Percentiles rank a stretch among this genome's conserved stretches.
These are phyloP conservation scores for Apocrypta bakeri DNA, from an alignment of 1,140 invertebrate species.

Conservation along the genomic window DNA sequence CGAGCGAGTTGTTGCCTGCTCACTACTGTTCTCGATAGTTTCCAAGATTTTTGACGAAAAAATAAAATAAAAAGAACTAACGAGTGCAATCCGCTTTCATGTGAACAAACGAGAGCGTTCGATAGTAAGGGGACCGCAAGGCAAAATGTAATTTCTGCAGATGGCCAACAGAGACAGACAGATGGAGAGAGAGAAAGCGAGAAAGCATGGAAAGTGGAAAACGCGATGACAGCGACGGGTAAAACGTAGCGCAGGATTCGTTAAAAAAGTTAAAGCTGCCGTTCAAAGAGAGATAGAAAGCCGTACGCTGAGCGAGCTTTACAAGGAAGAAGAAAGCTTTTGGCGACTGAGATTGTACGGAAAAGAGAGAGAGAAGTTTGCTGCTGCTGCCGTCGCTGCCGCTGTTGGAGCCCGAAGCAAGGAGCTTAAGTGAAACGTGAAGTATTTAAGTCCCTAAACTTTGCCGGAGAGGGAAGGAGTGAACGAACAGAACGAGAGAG, in stretches of 20 bases:
- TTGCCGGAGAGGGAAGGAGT: constrained; percentile 2
- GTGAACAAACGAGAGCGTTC: neutral
- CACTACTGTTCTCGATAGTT: neutral
- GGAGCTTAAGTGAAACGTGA: constrained; percentile 52
- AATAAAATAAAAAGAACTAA: neutral
- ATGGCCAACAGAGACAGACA: neutral
- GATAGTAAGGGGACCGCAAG: neutral
- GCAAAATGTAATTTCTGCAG: constrained; percentile 37
- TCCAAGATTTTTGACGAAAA: neutral
- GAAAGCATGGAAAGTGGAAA: constrained; percentile 40
- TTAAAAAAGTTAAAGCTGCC: constrained; percentile 48
- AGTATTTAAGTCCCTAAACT: constrained; percentile 53
- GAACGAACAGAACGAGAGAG: neutral
- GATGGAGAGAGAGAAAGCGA: constrained; percentile 37
- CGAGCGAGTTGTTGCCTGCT: too few species aligned
- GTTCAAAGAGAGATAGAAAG: constrained; percentile 40
- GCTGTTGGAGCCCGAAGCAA: constrained; percentile 38
- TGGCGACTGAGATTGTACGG: constrained; percentile 47
- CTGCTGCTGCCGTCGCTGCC: constrained; percentile 27
- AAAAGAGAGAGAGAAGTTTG: constrained; percentile 45
- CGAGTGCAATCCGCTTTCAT: neutral
- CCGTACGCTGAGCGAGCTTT: constrained; percentile 17
- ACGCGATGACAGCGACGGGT: constrained; percentile 35
- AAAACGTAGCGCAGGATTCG: constrained; percentile 43
- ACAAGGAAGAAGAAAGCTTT: constrained; percentile 48